These are phyloP conservation scores for Adoxophyes honmai DNA, from an alignment of 1,140 invertebrate species.

Conservation along the genomic window DNA sequence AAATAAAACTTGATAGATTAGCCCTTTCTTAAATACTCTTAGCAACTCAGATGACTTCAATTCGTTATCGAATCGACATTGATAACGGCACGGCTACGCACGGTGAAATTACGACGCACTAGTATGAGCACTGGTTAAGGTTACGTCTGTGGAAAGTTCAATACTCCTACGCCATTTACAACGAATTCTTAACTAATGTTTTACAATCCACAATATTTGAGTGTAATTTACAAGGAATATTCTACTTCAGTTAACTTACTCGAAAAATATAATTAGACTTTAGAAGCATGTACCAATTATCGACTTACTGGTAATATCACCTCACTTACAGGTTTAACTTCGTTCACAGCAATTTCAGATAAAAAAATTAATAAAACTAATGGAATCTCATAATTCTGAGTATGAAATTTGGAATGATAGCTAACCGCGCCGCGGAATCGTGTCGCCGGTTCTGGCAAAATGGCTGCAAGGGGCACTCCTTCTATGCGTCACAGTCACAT, in stretches of 20 bases:
- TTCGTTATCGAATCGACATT: constrained; percentile 57
- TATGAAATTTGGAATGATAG: constrained; percentile 40
- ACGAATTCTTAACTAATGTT: neutral
- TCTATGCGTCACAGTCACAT: constrained; percentile 76
- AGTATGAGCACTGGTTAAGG: constrained; percentile 31
- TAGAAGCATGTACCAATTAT: constrained; percentile 22
- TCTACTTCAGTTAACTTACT: constrained; percentile 10
- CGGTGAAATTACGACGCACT: constrained; percentile 68
- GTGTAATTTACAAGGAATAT: neutral
- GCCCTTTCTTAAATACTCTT: constrained; percentile 16
- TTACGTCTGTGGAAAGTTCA: constrained; percentile 23
- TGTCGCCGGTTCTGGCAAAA: constrained; percentile 76
- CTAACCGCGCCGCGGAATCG: constrained; percentile 66
- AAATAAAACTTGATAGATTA: neutral
- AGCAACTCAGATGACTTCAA: constrained; percentile 37
- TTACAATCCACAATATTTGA: neutral
- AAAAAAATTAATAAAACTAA: neutral
- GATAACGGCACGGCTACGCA: constrained; percentile 66
- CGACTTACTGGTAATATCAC: constrained; percentile 1
- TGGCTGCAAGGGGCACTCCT: constrained; percentile 76
- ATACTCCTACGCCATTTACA: constrained; percentile 22
- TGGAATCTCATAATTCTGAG: constrained; percentile 20
- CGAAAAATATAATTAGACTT: constrained; percentile 36
- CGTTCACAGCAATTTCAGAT: neutral
- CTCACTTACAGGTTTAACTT: neutral